Evolutionary conservation across 2,797 vertebrate genomes (phyloP).

Genomic region (Fundulus diaphanus): DNA sequence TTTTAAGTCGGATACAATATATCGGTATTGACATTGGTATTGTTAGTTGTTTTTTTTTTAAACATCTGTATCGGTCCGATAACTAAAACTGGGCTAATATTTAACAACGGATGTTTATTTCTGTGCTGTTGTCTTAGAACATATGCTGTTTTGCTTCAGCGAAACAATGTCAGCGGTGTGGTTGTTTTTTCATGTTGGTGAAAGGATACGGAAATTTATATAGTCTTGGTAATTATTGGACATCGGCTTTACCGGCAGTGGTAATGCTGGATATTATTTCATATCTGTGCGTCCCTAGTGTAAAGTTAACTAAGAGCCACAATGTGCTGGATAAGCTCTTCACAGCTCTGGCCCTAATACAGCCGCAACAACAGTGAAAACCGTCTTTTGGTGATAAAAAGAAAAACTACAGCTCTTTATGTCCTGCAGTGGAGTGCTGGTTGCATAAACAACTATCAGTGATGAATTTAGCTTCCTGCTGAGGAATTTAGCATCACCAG

Average conservation of each 20-base stretch:
- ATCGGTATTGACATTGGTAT: too few species aligned
- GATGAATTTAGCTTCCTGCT: conserved; percentile 9
- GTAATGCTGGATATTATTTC: background rate
- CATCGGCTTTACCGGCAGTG: background rate
- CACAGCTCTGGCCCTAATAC: background rate
- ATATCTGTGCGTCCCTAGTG: background rate
- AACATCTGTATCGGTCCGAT: too few species aligned
- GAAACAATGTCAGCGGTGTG: too few species aligned
- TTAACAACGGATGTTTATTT: too few species aligned
- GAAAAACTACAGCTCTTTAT: background rate
- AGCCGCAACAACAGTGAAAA: background rate
- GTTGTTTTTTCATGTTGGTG: too few species aligned
- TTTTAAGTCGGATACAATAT: background rate
- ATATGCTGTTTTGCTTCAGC: too few species aligned
- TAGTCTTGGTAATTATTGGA: background rate
- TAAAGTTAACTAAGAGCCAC: background rate
- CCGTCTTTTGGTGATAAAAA: background rate
- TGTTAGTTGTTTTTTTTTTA: too few species aligned
- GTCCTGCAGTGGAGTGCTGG: background rate
- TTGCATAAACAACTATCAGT: background rate
- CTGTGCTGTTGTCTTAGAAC: too few species aligned
- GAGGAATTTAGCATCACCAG: conserved; percentile 19
- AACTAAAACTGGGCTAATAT: too few species aligned
- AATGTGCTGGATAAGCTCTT: background rate
- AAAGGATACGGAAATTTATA: too few species aligned